Percentiles rank a stretch among this genome's conserved stretches.
These are phyloP conservation scores for Archocentrus centrarchus DNA, from an alignment of 2,113 vertebrate species.

Conservation along the genomic window DNA sequence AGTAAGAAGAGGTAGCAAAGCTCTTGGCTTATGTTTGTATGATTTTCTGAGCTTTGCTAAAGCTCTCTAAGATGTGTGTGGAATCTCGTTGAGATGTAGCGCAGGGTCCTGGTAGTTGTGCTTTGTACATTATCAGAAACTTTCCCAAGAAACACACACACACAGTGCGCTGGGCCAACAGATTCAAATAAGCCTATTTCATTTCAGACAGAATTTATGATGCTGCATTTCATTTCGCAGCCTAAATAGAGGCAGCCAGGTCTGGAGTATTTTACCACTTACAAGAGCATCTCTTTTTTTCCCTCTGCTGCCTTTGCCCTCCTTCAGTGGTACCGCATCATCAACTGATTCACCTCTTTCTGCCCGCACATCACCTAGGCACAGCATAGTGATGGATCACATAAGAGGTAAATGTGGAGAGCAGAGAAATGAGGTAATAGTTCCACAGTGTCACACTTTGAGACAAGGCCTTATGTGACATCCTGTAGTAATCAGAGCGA, in stretches of 20 bases:
- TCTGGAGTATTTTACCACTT: constrained; percentile 47
- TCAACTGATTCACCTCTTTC: constrained; percentile 50
- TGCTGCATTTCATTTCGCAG: constrained; percentile 45
- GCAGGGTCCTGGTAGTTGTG: not conserved
- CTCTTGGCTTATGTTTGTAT: constrained; percentile 16
- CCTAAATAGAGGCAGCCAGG: constrained; percentile 9
- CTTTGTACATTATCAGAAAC: constrained; percentile 38
- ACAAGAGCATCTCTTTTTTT: not conserved
- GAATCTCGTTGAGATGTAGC: constrained; percentile 33
- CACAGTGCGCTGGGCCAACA: constrained; percentile 32
- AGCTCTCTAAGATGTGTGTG: constrained; percentile 12
- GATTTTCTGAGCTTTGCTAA: constrained; percentile 25
- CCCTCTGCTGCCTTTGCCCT: constrained; percentile 8
- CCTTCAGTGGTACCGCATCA: constrained; percentile 33
- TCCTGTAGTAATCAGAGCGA: constrained; percentile 18
- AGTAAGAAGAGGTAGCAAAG: constrained; percentile 16
- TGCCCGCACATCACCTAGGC: constrained; percentile 41
- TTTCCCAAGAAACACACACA: constrained; percentile 44
- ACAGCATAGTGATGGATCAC: constrained; percentile 35
- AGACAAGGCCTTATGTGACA: constrained; percentile 38
- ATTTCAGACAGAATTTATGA: constrained; percentile 54
- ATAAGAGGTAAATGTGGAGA: constrained; percentile 5
- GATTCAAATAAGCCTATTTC: constrained; percentile 54
- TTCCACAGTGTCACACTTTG: constrained; percentile 28
- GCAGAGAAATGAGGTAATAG: constrained; percentile 34